Evolutionary conservation across 2,888 invertebrate species (phyloP).

Genomic region (Neocrepidodera transversa): DNA sequence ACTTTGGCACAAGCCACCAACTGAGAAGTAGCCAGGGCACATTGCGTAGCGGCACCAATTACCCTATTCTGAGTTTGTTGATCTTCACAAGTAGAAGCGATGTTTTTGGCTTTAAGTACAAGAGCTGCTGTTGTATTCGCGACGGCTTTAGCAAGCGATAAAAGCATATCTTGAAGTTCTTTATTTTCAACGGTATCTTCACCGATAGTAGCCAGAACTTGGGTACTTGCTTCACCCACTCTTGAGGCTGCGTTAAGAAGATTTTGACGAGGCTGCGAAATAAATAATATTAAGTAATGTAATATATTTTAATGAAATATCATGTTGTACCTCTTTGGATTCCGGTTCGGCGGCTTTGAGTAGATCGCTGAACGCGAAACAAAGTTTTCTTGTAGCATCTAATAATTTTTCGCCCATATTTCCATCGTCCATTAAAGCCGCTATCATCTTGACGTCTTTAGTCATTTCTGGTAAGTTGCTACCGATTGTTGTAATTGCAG

Average conservation of each 20-base stretch:
- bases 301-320: background rate
- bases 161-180: conserved; percentile 86
- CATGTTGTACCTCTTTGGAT: conserved; percentile 69
- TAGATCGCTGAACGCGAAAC: conserved; percentile 93
- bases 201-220: conserved; percentile 90
- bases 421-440: conserved; percentile 90
- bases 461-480: conserved; percentile 97
- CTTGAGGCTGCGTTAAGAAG: conserved; percentile 93
- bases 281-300: conserved; percentile 1
- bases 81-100: conserved; percentile 87
- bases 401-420: conserved; percentile 84
- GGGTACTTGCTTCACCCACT: conserved; percentile 96
- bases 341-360: conserved; percentile 96
- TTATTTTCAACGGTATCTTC: conserved; percentile 87
- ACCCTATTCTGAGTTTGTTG: conserved; percentile 85
- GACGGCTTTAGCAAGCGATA: conserved; percentile 94
- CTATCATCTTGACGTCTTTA: conserved; percentile 91
- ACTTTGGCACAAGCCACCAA: conserved; percentile 97
- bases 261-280: conserved; percentile 77
- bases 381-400: conserved; percentile 90
- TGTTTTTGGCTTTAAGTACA: conserved; percentile 95
- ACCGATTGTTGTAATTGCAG: conserved; percentile 96
- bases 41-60: conserved; percentile 93
- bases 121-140: conserved; percentile 97
- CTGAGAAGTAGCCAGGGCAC: conserved; percentile 96